phyloP scores from a whole-genome alignment of 2,797 vertebrate genomes.

The Semotilus atromaculatus region DNA sequence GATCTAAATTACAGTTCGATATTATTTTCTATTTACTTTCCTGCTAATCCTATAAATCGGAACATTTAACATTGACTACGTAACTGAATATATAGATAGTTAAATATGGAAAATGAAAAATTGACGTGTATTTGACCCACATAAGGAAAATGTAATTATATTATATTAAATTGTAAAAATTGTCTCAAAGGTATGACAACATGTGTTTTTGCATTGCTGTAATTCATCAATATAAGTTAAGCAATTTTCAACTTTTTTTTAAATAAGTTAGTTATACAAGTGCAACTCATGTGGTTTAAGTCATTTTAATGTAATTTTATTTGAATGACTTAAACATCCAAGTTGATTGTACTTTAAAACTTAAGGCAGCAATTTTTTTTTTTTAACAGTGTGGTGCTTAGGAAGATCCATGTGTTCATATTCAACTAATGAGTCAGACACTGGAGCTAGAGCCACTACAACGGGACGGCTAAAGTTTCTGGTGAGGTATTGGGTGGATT shows the following conservation, averaged over 20 bases:
- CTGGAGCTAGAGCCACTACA: slow-evolving; percentile 12
- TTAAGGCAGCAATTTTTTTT: too few relatives aligned
- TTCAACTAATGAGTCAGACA: slow-evolving; percentile 35
- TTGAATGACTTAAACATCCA: too few relatives aligned
- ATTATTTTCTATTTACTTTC: not conserved
- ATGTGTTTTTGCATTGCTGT: too few relatives aligned
- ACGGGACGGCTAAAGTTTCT: slow-evolving; percentile 26
- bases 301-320: too few relatives aligned
- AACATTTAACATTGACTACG: not conserved
- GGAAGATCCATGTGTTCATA: not conserved
- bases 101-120: not conserved
- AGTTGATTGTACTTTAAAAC: too few relatives aligned
- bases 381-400: too few relatives aligned
- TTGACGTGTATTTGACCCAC: not conserved
- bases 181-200: too few relatives aligned
- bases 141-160: not conserved
- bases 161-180: too few relatives aligned
- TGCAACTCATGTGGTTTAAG: too few relatives aligned
- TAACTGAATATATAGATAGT: not conserved
- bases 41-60: not conserved
- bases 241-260: too few relatives aligned
- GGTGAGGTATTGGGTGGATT: slow-evolving; percentile 25
- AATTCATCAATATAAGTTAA: too few relatives aligned
- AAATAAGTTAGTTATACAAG: too few relatives aligned
- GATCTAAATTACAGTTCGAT: not conserved